These are phyloP conservation scores for Sitobion miscanthi DNA, from an alignment of 1,140 invertebrate genomes.

Conservation along the genomic window DNA sequence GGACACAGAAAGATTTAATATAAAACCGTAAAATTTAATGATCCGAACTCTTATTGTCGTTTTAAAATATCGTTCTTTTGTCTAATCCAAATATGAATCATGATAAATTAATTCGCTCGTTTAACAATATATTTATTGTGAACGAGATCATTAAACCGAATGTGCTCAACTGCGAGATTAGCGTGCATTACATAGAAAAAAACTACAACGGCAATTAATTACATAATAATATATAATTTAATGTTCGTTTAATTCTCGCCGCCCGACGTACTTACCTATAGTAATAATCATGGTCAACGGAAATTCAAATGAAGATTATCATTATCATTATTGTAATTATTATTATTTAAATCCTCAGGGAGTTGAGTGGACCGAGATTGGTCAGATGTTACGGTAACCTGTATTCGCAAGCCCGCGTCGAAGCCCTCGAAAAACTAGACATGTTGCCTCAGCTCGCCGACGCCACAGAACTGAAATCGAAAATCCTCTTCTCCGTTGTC, in stretches of 20 bases:
- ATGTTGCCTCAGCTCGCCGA: constrained; percentile 77
- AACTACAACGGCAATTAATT: neutral
- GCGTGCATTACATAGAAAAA: neutral
- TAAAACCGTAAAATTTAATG: neutral
- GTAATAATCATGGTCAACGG: neutral
- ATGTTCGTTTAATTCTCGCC: neutral
- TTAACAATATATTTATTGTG: constrained; percentile 11
- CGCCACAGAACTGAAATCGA: constrained; percentile 86
- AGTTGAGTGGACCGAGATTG: constrained; percentile 65
- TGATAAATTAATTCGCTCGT: constrained; percentile 16
- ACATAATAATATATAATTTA: neutral
- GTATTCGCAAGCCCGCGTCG: constrained; percentile 82
- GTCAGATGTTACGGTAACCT: constrained; percentile 82
- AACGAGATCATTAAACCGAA: neutral
- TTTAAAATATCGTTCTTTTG: neutral
- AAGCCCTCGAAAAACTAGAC: constrained; percentile 84
- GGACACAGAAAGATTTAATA: neutral
- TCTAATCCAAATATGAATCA: neutral
- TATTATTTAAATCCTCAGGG: constrained; percentile 62
- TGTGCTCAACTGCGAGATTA: neutral
- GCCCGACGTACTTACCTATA: neutral
- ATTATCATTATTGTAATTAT: neutral
- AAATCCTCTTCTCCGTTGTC: constrained; percentile 92
- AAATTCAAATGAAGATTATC: constrained; percentile 59
- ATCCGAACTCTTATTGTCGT: neutral